These are phyloP conservation scores for Pegoplata infirma DNA, from an alignment of 2,888 invertebrate genomes.

Conservation along the genomic window DNA sequence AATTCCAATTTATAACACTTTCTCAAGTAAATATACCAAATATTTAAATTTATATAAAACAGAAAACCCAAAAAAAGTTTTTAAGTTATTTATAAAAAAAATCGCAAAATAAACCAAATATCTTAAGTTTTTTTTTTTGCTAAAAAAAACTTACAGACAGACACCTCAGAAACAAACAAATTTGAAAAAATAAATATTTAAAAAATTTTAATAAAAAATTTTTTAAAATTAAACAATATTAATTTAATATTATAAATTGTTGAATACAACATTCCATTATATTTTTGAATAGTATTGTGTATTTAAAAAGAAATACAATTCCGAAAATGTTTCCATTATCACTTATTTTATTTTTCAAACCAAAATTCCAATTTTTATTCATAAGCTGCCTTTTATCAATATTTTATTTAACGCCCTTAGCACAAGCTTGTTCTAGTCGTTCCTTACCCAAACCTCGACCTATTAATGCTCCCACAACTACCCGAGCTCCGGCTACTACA, in stretches of 20 bases:
- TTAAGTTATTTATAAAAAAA: conserved; percentile 23
- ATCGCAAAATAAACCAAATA: conserved; percentile 43
- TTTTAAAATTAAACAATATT: neutral
- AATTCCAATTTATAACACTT: conserved; percentile 12
- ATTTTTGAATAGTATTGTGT: neutral
- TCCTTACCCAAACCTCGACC: conserved; percentile 88
- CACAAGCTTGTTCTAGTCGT: conserved; percentile 77
- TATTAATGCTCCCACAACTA: conserved; percentile 65
- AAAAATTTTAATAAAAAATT: neutral
- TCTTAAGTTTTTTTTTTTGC: conserved; percentile 25
- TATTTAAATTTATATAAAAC: conserved; percentile 43
- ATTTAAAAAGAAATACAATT: too few relatives aligned
- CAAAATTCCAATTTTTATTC: conserved; percentile 48
- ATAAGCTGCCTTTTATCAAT: conserved; percentile 40
- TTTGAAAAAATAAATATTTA: neutral
- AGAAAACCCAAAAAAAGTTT: neutral
- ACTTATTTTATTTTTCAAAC: conserved; percentile 21
- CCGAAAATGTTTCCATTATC: conserved; percentile 34
- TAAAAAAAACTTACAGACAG: neutral
- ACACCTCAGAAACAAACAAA: neutral
- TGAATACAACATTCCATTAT: conserved; percentile 45
- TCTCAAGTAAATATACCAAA: conserved; percentile 61
- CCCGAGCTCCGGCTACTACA: conserved; percentile 53
- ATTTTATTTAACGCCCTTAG: conserved; percentile 12
- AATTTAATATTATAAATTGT: neutral